A percentile compares a stretch with the other conserved stretches of the same genome.
Evolutionary conservation across 2,113 vertebrate species (phyloP).

Genomic region (Cyprinodon tularosa): DNA sequence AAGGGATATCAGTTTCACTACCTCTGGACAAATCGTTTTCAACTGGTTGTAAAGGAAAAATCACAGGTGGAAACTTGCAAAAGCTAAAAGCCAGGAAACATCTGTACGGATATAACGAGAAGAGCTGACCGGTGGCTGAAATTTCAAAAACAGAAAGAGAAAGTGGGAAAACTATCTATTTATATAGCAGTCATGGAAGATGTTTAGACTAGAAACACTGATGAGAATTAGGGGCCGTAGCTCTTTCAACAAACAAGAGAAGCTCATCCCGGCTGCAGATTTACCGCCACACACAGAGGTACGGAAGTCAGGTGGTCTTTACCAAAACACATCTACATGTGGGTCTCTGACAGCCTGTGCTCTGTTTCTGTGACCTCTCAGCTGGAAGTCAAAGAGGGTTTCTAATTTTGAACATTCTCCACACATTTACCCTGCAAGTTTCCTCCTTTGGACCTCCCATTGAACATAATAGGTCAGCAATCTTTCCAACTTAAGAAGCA

Average conservation of each 20-base stretch:
- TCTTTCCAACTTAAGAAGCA: not conserved
- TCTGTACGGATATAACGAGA: slow-evolving; percentile 43
- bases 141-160: slow-evolving; percentile 26
- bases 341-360: slow-evolving; percentile 40
- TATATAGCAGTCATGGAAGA: slow-evolving; percentile 57
- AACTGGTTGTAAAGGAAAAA: slow-evolving; percentile 21
- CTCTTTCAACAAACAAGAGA: slow-evolving; percentile 74
- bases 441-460: slow-evolving; percentile 29
- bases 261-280: slow-evolving; percentile 64
- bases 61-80: slow-evolving; percentile 52
- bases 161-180: slow-evolving; percentile 56
- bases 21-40: slow-evolving; percentile 37
- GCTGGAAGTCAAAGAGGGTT: slow-evolving; percentile 26
- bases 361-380: slow-evolving; percentile 48
- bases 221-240: slow-evolving; percentile 51
- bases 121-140: slow-evolving; percentile 22
- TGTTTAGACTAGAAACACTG: slow-evolving; percentile 69
- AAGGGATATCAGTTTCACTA: slow-evolving; percentile 48
- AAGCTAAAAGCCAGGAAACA: slow-evolving; percentile 42
- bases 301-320: slow-evolving; percentile 61
- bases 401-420: slow-evolving; percentile 53
- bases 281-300: slow-evolving; percentile 60
- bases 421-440: not conserved
- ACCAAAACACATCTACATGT: slow-evolving; percentile 61
- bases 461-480: not conserved